Evolutionary conservation across 2,797 vertebrate species (phyloP).

Genomic region (Sparidentex hasta): DNA sequence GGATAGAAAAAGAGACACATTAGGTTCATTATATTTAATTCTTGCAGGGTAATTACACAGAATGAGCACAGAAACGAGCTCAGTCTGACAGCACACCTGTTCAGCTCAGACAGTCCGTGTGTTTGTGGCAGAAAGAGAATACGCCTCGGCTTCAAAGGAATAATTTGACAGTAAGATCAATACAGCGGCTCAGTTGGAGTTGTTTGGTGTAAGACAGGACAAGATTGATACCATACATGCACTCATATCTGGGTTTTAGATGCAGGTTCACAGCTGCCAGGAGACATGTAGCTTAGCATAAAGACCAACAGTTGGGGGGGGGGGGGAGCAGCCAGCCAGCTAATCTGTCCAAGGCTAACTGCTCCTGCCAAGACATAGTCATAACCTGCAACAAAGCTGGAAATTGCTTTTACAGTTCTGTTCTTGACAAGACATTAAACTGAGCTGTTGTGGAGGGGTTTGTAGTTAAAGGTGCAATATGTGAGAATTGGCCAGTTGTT

Average conservation of each 20-base stretch:
- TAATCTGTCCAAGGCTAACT: background rate
- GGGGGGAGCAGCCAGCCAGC: too few species aligned
- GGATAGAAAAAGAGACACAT: slow-evolving; percentile 8
- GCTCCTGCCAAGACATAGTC: background rate
- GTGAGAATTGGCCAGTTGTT: too few species aligned
- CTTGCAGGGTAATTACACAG: slow-evolving; percentile 23
- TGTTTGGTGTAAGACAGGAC: too few species aligned
- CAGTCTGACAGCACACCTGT: slow-evolving; percentile 29
- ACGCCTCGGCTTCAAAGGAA: background rate
- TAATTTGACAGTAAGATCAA: slow-evolving; percentile 5
- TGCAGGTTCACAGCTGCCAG: background rate
- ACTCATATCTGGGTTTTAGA: background rate
- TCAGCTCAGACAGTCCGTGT: background rate
- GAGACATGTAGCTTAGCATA: background rate
- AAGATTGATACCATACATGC: background rate
- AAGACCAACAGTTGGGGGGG: background rate
- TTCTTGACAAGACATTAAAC: too few species aligned
- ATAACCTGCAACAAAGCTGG: background rate
- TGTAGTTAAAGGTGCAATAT: too few species aligned
- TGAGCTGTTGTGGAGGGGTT: too few species aligned
- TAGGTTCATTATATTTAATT: background rate
- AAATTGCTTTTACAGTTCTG: background rate
- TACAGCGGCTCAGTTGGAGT: too few species aligned
- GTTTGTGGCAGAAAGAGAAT: background rate
- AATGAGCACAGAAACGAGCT: background rate